Evolutionary conservation across 2,797 vertebrate species (phyloP), one percentile per base, ranked within the genome.

Genomic region (Amniataba percoides): DNA sequence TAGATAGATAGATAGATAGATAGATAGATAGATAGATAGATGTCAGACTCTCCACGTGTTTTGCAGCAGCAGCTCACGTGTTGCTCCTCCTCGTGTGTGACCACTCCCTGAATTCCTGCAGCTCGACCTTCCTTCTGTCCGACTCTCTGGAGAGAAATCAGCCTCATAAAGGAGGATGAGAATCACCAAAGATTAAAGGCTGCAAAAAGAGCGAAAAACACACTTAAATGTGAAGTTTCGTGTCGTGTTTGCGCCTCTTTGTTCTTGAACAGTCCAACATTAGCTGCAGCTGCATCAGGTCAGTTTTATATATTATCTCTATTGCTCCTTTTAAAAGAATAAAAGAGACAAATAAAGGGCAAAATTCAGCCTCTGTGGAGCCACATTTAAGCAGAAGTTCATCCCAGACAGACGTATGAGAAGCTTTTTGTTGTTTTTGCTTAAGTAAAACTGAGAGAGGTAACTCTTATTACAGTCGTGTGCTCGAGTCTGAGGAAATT

Each of bases 21-120:
- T 31, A 34, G 64, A 45, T 19, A n/a, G 63, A 9, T 14, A 12
- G 58, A 57, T 19, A 56, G 58, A 63, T 9, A 31, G 40, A 62
- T 14, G 34, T n/a, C n/a, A n/a, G n/a, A n/a, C n/a, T n/a, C n/a
- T n/a, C n/a, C 19, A 12, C 5, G 31, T 45, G 18, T 46, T 46
- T 27, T 4, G 27, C 27, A 27, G 27, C 27, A 27, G 27, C 27
- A 27, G 27, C 27, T 31, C 27, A 84, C 75, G 64, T 88, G 89
- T 84, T 80, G 81, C 81, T 86, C 83, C 87, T 89, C 84, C 87
- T 86, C 74, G 1, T 36, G 31, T 52, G 61, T 68, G 59, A 77
- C 87, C 90, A 85, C 90, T 74, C 87, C 88, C 79, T 87, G 78
- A 59, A 85, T 85, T 88, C 78, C 80, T 51, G 31, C 5, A 52